Base-by-base conservation (phyloP, 1,140 invertebrate genomes). In the Theocolax elegans region DNA sequence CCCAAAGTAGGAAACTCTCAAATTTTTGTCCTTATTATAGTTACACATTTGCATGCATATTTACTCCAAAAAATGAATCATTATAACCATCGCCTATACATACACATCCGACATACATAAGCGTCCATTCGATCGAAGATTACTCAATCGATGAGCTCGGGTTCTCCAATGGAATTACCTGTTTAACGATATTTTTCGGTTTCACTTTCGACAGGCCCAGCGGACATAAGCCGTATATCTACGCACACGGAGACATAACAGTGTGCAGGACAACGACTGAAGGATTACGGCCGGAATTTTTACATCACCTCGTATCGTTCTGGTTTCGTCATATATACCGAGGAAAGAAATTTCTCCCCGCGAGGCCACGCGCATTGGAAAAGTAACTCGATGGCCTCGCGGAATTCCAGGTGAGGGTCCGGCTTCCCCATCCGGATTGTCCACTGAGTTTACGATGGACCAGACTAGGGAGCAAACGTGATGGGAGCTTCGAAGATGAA, bases 161-260 rank as follows among this genome's bases (percentile, higher is more conserved):
- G 3, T 31, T 12, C 10, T 25, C 13, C n/a, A 17, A 25, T 12
- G 4, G 9, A 54, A 53, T 42, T 54, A 65, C 35, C 31, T 3
- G 25, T 15, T 54, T 65, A 54, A 54, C 25, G 27, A 54, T 44
- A 42, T 65, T 29, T 60, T 65, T 65, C 35, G 63, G 48, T 40
- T 65, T 65, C 25, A 54, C 63, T 53, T 54, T 65, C 38, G 51
- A 44, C 49, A 54, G 63, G 38, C 15, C 21, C 48, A n/a, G 12
- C 25, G 8, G 15, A 35, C 10, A 35, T n/a, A 9, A 19, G 17
- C 8, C 17, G 31, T 35, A 35, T 35, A 10, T 35, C 10, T 13
- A 38, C 60, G 19, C 7, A n/a, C 21, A 8, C 46, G 1, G 15
- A 1, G 9, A 12, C 15, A 53, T 10, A 27, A 9, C 12, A 1